Evolutionary conservation across 53 echinoderm and acorn worm genomes (phyloP).

Genomic region (Stichopus horrens): DNA sequence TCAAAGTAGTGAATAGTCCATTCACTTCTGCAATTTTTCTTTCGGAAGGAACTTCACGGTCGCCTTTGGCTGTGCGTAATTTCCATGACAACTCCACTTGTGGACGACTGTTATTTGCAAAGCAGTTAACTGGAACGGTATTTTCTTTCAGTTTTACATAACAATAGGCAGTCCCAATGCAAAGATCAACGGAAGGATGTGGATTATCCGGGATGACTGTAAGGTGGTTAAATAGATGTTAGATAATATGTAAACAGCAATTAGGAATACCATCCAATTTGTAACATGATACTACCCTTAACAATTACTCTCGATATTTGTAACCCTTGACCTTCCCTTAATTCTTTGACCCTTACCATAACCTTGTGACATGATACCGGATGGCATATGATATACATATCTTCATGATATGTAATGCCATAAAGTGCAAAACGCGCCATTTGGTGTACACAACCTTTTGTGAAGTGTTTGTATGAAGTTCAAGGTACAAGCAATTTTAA

Average conservation of each 20-base stretch:
- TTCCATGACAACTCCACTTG: neutral
- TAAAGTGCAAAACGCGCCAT: no score
- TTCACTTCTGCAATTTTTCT: neutral
- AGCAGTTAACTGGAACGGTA: neutral
- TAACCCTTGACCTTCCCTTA: neutral
- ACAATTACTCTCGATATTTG: neutral
- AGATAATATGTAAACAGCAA: neutral
- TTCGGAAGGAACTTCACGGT: neutral
- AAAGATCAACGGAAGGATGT: neutral
- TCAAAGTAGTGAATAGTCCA: neutral
- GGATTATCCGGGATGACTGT: neutral
- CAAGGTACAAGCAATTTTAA: no score
- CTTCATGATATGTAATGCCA: no score
- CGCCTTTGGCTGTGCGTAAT: neutral
- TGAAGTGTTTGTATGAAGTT: no score
- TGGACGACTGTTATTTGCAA: neutral
- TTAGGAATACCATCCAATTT: no score
- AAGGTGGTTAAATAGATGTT: neutral
- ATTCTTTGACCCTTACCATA: neutral
- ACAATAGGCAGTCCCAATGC: neutral
- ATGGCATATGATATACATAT: no score
- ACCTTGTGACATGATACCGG: neutral
- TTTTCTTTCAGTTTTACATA: neutral
- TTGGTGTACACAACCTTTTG: no score
- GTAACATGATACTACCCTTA: neutral